A percentile compares a stretch with the other conserved stretches of the same genome.
Evolutionary conservation across 2,888 invertebrate species (phyloP).

Genomic region (Hemaris fuciformis): DNA sequence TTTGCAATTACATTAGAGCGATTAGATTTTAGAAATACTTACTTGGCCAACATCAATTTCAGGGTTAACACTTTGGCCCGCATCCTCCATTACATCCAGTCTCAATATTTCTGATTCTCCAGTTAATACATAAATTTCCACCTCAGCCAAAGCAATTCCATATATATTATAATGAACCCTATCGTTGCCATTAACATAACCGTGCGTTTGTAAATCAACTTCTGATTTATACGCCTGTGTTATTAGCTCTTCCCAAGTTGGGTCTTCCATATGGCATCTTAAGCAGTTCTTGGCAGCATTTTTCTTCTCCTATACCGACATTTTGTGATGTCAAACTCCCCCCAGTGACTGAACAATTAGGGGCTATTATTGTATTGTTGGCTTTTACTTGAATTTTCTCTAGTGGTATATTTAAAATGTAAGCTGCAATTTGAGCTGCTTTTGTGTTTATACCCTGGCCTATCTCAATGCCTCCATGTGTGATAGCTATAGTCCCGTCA

Average conservation of each 20-base stretch:
- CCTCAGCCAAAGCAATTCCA: conserved; percentile 83
- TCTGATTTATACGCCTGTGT: conserved; percentile 57
- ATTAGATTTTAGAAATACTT: conserved; percentile 21
- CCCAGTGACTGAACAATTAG: conserved; percentile 85
- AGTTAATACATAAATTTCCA: conserved; percentile 87
- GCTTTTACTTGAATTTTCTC: conserved; percentile 84
- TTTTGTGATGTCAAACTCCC: conserved; percentile 74
- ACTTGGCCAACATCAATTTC: conserved; percentile 85
- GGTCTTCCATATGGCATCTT: conserved; percentile 38
- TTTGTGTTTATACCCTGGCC: conserved; percentile 91
- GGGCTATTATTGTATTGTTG: conserved; percentile 79
- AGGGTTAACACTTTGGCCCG: conserved; percentile 84
- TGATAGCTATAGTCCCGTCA: conserved; percentile 86
- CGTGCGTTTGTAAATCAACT: conserved; percentile 51
- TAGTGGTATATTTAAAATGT: conserved; percentile 83
- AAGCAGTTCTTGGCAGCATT: conserved; percentile 30
- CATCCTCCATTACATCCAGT: conserved; percentile 84
- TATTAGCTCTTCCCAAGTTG: conserved; percentile 75
- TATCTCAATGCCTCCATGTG: conserved; percentile 87
- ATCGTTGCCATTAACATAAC: conserved; percentile 26
- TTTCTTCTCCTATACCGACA: conserved; percentile 36
- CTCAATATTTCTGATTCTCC: conserved; percentile 83
- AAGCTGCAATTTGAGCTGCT: conserved; percentile 84
- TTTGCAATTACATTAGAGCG: background rate
- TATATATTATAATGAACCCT: conserved; percentile 56